Evolutionary conservation across 2,797 vertebrate genomes (phyloP).

Genomic region (Syndactyla subalaris): DNA sequence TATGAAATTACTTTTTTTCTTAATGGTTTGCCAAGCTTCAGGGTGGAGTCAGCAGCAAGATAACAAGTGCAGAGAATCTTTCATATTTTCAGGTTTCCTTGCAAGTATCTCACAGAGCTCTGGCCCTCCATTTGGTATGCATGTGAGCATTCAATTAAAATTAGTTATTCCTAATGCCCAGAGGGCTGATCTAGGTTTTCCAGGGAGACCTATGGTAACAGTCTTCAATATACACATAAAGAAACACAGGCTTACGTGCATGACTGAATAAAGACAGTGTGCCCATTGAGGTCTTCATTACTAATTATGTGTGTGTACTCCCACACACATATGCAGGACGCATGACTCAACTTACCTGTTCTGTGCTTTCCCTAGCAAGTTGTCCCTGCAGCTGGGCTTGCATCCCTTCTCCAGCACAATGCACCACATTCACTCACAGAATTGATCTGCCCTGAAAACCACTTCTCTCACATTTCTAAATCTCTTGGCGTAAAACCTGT

Average conservation of each 20-base stretch:
- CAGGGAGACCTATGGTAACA: neutral
- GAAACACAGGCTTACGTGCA: neutral
- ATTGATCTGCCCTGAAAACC: slow-evolving; percentile 59
- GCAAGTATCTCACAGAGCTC: neutral
- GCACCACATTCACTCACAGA: neutral
- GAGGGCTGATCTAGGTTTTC: slow-evolving; percentile 20
- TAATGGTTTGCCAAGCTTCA: neutral
- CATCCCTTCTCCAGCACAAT: neutral
- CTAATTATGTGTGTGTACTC: neutral
- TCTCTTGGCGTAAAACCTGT: slow-evolving; percentile 62
- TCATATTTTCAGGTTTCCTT: neutral
- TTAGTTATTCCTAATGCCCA: neutral
- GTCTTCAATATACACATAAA: neutral
- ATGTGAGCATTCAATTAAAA: neutral
- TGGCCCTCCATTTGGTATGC: neutral
- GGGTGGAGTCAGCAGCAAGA: neutral
- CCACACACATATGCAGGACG: neutral
- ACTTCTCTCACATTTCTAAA: slow-evolving; percentile 70
- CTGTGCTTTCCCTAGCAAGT: neutral
- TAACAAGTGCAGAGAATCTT: neutral
- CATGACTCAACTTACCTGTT: neutral
- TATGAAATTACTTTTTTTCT: neutral
- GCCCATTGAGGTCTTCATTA: neutral
- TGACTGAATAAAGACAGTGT: neutral
- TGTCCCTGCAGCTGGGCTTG: neutral